phyloP scores from a whole-genome alignment of 2,113 vertebrate species.

The Artemisiospiza belli region DNA sequence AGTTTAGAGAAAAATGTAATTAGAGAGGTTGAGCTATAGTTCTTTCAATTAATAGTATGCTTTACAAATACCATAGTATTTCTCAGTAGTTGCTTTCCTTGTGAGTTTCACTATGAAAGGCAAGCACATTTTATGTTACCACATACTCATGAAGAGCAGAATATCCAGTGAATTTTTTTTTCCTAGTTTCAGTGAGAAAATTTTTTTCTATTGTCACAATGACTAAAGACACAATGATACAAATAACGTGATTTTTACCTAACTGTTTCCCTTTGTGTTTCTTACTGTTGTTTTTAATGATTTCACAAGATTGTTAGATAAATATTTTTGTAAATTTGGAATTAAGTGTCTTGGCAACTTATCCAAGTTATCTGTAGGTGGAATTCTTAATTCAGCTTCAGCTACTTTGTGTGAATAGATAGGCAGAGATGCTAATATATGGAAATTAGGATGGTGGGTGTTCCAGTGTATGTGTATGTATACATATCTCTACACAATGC shows the following conservation, averaged over 20 bases:
- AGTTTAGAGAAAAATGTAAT: neutral
- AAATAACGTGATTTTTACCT: neutral
- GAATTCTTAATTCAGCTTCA: neutral
- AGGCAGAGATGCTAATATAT: neutral
- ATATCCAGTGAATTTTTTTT: neutral
- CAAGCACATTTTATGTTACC: neutral
- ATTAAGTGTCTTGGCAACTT: neutral
- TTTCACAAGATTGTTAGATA: neutral
- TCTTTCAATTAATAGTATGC: neutral
- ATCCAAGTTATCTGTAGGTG: neutral
- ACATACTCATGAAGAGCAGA: neutral
- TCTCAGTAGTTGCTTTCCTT: neutral
- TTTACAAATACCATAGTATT: neutral
- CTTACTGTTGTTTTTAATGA: neutral
- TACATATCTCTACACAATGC: neutral
- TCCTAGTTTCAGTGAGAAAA: neutral
- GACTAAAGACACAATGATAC: neutral
- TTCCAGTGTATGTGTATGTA: neutral
- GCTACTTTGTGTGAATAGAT: neutral
- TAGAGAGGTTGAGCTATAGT: neutral
- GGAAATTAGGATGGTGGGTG: neutral
- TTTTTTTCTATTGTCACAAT: neutral
- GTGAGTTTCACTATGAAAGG: neutral
- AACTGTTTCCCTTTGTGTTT: neutral
- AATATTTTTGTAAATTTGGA: neutral